Base-by-base conservation (phyloP, 2,888 invertebrate species). In the Drosophila tripunctata region DNA sequence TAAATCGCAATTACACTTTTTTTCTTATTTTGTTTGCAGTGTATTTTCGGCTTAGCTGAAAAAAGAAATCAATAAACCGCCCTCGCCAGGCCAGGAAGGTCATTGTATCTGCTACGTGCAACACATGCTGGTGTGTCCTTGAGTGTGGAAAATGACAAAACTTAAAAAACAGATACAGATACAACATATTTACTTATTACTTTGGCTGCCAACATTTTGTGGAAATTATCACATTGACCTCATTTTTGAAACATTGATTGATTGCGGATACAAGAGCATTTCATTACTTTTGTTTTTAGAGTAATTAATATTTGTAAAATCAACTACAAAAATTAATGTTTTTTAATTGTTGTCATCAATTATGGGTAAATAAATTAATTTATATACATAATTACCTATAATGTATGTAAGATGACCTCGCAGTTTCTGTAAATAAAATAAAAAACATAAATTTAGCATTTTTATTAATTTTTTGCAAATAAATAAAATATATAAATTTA, bases 51-150 rank as follows among this genome's bases (percentile, higher is more conserved):
- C 33, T 27, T 10, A 41, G 31, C 31, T 14, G 48, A 38, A 64
- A 83, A 21, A 27, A n/a, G n/a, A 27, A 81, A 86, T 81, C 81
- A 67, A 81, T 81, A 79, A 17, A 19, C n/a, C 19, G 50, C 36
- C 57, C 54, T 43, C 30, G 51, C 17, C 43, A 5, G 44, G 22
- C 50, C 40, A n/a, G n/a, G 62, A 62, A 73, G 78, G 78, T 65
- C 51, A 74, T 67, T 47, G 57, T 67, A 60, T 58, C n/a, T n/a
- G n/a, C 55, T 57, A 44, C 38, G 55, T 51, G 41, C 41, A 52
- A 44, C 30, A 48, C 8, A 15, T 51, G 8, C 21, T 27, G 45
- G 51, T 38, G 47, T 22, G 51, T 35, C 44, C 57, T 60, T 58
- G 27, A 27, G 27, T 5, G 36, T 12, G n/a, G 3, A 5, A 30